phyloP scores from a whole-genome alignment of 2,113 vertebrate species.

The Syrmaticus mikado region DNA sequence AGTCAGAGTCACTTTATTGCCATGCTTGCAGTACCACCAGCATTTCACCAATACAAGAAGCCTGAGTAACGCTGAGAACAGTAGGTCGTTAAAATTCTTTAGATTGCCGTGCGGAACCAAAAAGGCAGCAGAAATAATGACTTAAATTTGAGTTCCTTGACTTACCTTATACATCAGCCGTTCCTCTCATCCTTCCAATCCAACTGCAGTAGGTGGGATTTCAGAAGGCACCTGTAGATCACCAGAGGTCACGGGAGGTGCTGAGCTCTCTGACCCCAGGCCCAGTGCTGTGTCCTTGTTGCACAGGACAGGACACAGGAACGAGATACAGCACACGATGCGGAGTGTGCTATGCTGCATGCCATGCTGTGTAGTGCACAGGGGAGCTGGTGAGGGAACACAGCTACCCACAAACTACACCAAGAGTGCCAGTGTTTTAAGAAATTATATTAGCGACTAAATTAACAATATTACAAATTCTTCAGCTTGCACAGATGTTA shows the following conservation, averaged over 20 bases:
- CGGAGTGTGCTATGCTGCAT: fast-evolving
- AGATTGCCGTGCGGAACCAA: not conserved
- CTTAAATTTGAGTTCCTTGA: not conserved
- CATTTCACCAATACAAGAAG: not conserved
- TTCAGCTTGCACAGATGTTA: not conserved
- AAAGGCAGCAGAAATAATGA: not conserved
- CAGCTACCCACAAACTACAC: fast-evolving
- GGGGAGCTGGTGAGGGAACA: not conserved
- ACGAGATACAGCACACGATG: not conserved
- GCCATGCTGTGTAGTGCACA: fast-evolving
- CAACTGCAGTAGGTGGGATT: not conserved
- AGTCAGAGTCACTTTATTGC: not conserved
- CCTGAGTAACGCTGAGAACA: not conserved
- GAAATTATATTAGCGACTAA: not conserved
- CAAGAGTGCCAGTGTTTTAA: not conserved
- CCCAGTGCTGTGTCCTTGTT: not conserved
- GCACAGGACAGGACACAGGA: not conserved
- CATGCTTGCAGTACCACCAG: not conserved
- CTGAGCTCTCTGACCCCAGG: not conserved
- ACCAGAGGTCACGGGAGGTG: not conserved
- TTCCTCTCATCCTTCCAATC: not conserved
- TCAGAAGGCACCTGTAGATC: not conserved
- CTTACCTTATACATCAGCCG: not conserved
- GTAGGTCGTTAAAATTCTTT: not conserved
- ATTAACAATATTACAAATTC: not conserved